A percentile compares a stretch with the other conserved stretches of the same genome.
These are phyloP conservation scores for Harpegnathos saltator DNA, from an alignment of 1,140 invertebrate genomes.

Conservation along the genomic window DNA sequence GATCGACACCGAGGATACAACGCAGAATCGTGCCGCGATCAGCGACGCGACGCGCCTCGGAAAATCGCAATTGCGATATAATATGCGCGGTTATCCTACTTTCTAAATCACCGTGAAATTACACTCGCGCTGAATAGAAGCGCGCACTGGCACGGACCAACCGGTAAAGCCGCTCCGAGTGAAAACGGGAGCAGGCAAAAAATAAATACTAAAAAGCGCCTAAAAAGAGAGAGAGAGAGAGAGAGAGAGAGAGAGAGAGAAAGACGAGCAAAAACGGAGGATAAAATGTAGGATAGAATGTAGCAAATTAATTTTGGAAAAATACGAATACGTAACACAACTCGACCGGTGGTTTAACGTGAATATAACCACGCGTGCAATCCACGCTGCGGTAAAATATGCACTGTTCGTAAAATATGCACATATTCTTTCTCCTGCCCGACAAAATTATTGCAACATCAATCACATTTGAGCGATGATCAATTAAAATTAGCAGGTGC, in stretches of 20 bases:
- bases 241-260: no score
- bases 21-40: slow-evolving; percentile 7
- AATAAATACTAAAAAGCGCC: no score
- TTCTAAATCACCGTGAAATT: slow-evolving; percentile 42
- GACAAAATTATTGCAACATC: slow-evolving; percentile 1
- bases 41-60: not conserved
- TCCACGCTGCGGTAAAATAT: no score
- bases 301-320: no score
- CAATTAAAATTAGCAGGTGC: not conserved
- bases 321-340: no score
- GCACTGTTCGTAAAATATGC: no score
- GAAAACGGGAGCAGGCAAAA: not conserved
- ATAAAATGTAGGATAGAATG: no score
- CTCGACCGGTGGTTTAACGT: no score
- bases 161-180: slow-evolving; percentile 6
- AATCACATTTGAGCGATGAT: not conserved
- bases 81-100: slow-evolving; percentile 19
- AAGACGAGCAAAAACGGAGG: no score
- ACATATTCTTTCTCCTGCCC: no score
- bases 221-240: no score
- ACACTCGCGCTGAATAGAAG: not conserved
- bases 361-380: no score
- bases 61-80: slow-evolving; percentile 40
- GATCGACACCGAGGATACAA: not conserved
- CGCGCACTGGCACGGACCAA: not conserved